These are phyloP conservation scores for Anticlea derivata DNA, from an alignment of 2,888 invertebrate species.

Conservation along the genomic window DNA sequence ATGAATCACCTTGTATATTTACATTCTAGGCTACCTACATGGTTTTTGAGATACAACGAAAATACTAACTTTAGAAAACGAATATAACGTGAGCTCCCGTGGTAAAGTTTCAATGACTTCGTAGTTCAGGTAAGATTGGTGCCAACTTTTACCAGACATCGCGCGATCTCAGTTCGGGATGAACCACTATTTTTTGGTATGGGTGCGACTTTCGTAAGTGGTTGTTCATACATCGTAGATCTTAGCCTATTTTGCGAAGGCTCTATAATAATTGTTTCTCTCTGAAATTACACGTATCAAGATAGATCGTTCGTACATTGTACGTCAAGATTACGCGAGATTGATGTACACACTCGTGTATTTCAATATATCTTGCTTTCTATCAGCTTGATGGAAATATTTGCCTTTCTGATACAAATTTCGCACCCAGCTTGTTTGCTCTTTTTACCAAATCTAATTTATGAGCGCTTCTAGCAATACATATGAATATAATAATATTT, in stretches of 20 bases:
- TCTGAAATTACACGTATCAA: constrained; percentile 14
- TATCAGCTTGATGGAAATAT: constrained; percentile 37
- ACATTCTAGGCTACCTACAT: too few relatives aligned
- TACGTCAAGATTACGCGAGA: constrained; percentile 37
- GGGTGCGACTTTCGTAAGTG: too few relatives aligned
- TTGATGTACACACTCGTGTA: constrained; percentile 36
- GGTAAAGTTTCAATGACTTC: too few relatives aligned
- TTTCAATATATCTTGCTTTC: constrained; percentile 35
- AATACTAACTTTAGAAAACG: too few relatives aligned
- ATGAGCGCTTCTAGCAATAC: constrained; percentile 24
- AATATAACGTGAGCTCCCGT: too few relatives aligned
- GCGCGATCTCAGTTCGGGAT: too few relatives aligned
- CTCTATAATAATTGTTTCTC: constrained; percentile 2
- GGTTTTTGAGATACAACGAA: too few relatives aligned
- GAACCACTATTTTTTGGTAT: not conserved
- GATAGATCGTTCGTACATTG: constrained; percentile 31
- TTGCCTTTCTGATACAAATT: constrained; percentile 37
- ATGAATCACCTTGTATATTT: too few relatives aligned
- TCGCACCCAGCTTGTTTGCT: constrained; percentile 30
- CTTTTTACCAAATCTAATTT: constrained; percentile 37
- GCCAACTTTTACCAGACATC: too few relatives aligned
- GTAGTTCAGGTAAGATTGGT: too few relatives aligned
- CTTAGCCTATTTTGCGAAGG: not conserved
- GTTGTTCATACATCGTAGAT: too few relatives aligned
- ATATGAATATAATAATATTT: too few relatives aligned